phyloP scores from a whole-genome alignment of 1,140 invertebrate genomes.

The Meloidogyne exigua region DNA sequence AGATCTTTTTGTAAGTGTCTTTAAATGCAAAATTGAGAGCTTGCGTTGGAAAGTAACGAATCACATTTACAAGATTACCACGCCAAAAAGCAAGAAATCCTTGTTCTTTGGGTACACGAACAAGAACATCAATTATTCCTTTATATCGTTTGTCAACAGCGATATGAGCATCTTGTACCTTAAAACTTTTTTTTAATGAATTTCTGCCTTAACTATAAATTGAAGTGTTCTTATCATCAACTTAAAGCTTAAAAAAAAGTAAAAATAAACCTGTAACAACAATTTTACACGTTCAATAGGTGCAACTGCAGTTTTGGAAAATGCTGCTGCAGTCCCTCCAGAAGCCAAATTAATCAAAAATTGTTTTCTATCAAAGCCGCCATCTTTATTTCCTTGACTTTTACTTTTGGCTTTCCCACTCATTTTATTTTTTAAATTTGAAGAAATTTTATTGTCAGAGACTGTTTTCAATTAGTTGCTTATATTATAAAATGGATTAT shows the following conservation, averaged over 20 bases:
- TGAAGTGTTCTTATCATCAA: too few species aligned
- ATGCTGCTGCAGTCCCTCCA: conserved; percentile 80
- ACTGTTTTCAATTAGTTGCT: too few species aligned
- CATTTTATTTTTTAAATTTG: too few species aligned
- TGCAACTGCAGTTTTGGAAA: conserved; percentile 76
- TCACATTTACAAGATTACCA: conserved; percentile 61
- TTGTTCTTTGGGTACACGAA: conserved; percentile 58
- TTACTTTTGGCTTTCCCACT: not conserved
- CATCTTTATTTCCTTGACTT: not conserved
- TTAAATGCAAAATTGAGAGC: conserved; percentile 64
- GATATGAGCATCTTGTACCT: conserved; percentile 74
- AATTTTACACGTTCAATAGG: conserved; percentile 67
- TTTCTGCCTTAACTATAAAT: too few species aligned
- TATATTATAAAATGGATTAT: too few species aligned
- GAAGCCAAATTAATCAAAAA: conserved; percentile 58
- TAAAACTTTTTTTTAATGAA: conserved; percentile 23
- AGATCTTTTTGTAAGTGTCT: conserved; percentile 63
- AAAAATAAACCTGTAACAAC: conserved; percentile 63
- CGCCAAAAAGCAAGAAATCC: conserved; percentile 58
- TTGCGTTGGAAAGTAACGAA: conserved; percentile 63
- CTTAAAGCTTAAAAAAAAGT: not conserved
- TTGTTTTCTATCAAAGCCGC: conserved; percentile 29
- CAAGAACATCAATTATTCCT: conserved; percentile 60
- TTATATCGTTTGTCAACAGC: conserved; percentile 68
- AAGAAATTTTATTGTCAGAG: too few species aligned